Conservation (phyloP, 2,797 vertebrate species). For the Manis pentadactyla region DNA sequence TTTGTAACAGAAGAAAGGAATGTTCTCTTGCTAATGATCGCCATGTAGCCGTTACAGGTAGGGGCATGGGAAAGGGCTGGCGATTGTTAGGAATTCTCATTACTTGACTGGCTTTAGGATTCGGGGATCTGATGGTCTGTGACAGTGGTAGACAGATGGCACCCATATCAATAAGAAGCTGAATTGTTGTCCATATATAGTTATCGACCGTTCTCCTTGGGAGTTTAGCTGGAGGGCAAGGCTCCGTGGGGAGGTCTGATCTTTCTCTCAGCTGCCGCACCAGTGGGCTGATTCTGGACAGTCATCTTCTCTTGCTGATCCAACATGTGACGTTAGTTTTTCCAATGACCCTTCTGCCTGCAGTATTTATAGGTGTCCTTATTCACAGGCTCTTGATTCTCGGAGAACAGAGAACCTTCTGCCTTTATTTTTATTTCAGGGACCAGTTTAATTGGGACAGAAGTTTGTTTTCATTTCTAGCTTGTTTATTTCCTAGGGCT, state of each 20-base stretch:
- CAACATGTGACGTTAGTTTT: neutral
- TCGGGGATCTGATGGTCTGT: neutral
- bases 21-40: neutral
- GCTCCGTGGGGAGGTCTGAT: neutral
- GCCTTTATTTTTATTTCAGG: neutral
- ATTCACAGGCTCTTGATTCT: neutral
- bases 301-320: neutral
- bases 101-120: neutral
- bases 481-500: neutral
- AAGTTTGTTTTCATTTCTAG: conserved; percentile 33
- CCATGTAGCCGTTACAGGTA: neutral
- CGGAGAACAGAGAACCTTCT: neutral
- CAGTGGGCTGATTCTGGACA: neutral
- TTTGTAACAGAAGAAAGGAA: neutral
- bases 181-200: neutral
- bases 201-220: neutral
- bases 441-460: neutral
- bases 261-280: neutral
- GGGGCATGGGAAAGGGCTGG: neutral
- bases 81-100: neutral
- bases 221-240: neutral
- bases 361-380: neutral
- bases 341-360: neutral
- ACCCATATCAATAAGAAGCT: neutral
- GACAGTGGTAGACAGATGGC: too few species aligned